A percentile compares a stretch with the other conserved stretches of the same genome.
Conservation (phyloP, 2,797 vertebrate genomes). For the Phyllotis vaccarum region DNA sequence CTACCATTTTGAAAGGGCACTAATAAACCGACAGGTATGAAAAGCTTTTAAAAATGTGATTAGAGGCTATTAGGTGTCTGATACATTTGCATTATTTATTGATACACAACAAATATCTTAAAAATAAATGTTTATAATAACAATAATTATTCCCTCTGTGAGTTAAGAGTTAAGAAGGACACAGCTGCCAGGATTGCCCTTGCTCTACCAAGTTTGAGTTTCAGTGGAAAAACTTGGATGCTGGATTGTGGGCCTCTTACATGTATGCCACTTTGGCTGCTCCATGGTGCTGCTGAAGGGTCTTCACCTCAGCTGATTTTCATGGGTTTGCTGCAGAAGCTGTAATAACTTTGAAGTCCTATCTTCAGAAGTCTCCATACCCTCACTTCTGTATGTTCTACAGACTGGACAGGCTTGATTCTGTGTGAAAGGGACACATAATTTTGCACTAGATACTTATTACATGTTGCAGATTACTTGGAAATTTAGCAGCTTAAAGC, state of each 20-base stretch:
- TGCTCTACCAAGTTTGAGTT: neutral
- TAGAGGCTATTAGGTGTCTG: neutral
- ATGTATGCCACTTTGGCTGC: neutral
- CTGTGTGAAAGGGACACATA: neutral
- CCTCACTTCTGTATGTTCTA: neutral
- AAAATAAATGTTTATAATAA: neutral
- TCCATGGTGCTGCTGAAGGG: neutral
- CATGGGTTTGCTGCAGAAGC: neutral
- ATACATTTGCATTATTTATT: neutral
- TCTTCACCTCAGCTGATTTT: too few relatives aligned
- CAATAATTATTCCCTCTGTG: neutral
- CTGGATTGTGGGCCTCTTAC: neutral
- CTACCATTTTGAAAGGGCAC: neutral
- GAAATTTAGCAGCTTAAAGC: too few relatives aligned
- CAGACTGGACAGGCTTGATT: neutral
- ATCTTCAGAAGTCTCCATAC: neutral
- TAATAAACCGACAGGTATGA: neutral
- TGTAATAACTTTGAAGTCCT: neutral
- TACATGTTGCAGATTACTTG: too few relatives aligned
- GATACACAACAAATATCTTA: neutral
- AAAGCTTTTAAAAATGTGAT: neutral
- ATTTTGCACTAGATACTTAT: too few relatives aligned
- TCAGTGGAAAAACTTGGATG: neutral
- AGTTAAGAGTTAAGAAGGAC: neutral
- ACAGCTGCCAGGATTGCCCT: neutral